Conservation (phyloP, 2,888 invertebrate species). For the Geophilus truncorum region DNA sequence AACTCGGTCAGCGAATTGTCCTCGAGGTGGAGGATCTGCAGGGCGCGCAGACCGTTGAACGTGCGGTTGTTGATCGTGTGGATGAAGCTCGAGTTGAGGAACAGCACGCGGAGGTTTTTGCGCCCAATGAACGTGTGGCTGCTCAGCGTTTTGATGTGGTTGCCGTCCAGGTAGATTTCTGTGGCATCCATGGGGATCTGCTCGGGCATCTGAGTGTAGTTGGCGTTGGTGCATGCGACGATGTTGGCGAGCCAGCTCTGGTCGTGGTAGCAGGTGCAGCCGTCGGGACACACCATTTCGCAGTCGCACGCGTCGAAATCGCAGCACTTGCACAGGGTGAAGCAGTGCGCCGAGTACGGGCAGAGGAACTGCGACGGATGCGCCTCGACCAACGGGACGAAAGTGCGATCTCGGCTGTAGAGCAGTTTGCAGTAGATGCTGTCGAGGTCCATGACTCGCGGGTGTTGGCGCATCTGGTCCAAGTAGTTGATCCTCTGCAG, state of each 20-base stretch:
- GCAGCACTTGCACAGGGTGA: slow-evolving; percentile 81
- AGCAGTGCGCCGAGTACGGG: slow-evolving; percentile 77
- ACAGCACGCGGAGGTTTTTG: slow-evolving; percentile 68
- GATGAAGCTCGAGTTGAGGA: slow-evolving; percentile 71
- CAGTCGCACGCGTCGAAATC: slow-evolving; percentile 89
- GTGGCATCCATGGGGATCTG: slow-evolving; percentile 87
- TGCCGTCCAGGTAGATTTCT: slow-evolving; percentile 79
- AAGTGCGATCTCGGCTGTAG: slow-evolving; percentile 67
- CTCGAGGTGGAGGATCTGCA: slow-evolving; percentile 69
- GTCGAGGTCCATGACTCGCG: slow-evolving; percentile 73
- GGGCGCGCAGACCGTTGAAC: slow-evolving; percentile 73
- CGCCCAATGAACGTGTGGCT: slow-evolving; percentile 82
- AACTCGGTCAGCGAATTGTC: slow-evolving; percentile 65
- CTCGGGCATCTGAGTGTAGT: slow-evolving; percentile 57
- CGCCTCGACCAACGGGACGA: slow-evolving; percentile 70
- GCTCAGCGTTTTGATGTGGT: slow-evolving; percentile 67
- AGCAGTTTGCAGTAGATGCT: slow-evolving; percentile 74
- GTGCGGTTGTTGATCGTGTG: slow-evolving; percentile 73
- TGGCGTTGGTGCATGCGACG: slow-evolving; percentile 69
- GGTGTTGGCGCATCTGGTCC: slow-evolving; percentile 71
- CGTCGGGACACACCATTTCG: slow-evolving; percentile 82
- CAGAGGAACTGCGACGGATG: slow-evolving; percentile 77
- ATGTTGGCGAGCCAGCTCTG: slow-evolving; percentile 81
- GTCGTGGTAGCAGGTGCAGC: slow-evolving; percentile 84
- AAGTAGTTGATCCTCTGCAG: slow-evolving; percentile 77